phyloP scores from a whole-genome alignment of 2,888 invertebrate genomes.

The Agrochola macilenta region DNA sequence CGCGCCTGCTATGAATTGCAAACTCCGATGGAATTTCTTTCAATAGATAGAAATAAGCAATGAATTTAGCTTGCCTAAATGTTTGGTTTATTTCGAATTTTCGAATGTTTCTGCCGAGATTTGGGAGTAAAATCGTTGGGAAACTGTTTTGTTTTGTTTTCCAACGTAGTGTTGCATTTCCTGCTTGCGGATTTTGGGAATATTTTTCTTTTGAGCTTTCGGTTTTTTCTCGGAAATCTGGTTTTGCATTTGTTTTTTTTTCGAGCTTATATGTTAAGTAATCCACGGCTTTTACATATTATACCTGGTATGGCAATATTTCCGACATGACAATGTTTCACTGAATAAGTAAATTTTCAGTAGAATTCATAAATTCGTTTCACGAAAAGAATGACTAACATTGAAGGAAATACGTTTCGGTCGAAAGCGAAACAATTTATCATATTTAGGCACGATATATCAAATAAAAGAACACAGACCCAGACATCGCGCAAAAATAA shows the following conservation, averaged over 20 bases:
- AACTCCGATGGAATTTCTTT: conserved; percentile 82
- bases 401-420: conserved; percentile 36
- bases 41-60: conserved; percentile 79
- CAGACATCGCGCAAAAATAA: conserved; percentile 44
- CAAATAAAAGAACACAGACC: conserved; percentile 47
- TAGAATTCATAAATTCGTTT: conserved; percentile 20
- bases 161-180: conserved; percentile 37
- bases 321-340: background rate
- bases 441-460: conserved; percentile 50
- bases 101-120: conserved; percentile 43
- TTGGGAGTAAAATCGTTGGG: conserved; percentile 53
- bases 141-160: conserved; percentile 50
- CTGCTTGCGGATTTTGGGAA: conserved; percentile 34
- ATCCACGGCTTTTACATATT: background rate
- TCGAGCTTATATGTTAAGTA: background rate
- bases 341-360: background rate
- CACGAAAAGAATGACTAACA: conserved; percentile 16
- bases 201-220: conserved; percentile 34
- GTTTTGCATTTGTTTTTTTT: background rate
- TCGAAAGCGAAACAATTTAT: conserved; percentile 35
- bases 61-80: conserved; percentile 65
- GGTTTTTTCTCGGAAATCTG: conserved; percentile 5
- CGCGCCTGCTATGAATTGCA: conserved; percentile 84
- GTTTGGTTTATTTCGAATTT: conserved; percentile 60
- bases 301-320: background rate